Evolutionary conservation across 2,888 invertebrate species (phyloP), one percentile per base, ranked within the genome.

Genomic region (Boloria selene): DNA sequence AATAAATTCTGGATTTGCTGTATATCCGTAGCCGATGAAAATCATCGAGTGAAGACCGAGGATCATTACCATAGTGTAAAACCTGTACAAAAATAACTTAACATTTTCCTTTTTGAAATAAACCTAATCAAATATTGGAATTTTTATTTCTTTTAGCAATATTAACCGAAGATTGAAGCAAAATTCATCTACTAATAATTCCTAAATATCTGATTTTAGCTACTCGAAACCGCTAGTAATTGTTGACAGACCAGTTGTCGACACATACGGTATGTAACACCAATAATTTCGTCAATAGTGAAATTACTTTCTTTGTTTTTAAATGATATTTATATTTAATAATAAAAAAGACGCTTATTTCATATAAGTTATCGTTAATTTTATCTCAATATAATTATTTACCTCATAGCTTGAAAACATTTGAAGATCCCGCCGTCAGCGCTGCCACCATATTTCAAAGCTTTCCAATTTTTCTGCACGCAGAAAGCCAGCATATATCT

Each of bases 1-100:
- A 72, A 92, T 90, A 60, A 91, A 92, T 44, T 92, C 91, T 0
- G 91, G 91, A 62, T 92, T 92, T 0, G 84, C 91, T 0, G 91
- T 91, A 77, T 90, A 92, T 0, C 91, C 91, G 61, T 92, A 91
- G 1, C 91, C 91, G 42, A 91, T 89, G 79, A 92, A 91, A 55
- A 92, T 90, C 90, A 91, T 90, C 0, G 90, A 90, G 61, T 92
- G 91, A 0, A 91, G 86, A 16, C 90, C 91, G 0, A 92, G 82
- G 10, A 92, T 92, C 90, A 92, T 91, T 45, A 87, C 85, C 91
- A 92, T 92, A 0, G 90, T 90, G 72, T 88, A 90, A 71, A 92
- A 83, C 73, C 91, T 59, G 56, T 4, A 50, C n/a, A 56, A n/a
- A 5, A 22, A 5, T 45, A 45, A 4, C 4, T 1, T 50, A 5